Base-by-base conservation (phyloP, 2,797 vertebrate genomes). In the Crax fasciolata region DNA sequence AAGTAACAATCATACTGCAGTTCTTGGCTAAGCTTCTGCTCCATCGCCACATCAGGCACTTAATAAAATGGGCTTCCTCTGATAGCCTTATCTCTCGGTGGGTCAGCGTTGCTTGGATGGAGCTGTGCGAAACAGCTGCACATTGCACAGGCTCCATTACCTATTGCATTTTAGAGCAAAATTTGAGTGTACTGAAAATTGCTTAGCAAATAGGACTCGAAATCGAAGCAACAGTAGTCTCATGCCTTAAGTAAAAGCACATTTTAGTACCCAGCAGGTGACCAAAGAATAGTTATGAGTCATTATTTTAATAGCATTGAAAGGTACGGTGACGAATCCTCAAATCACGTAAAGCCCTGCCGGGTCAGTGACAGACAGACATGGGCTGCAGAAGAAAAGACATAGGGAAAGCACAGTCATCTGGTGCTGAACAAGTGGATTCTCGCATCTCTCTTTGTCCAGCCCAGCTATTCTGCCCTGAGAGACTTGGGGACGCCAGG, bases 181-280 rank as follows among this genome's bases (percentile, higher is more conserved):
- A 73, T 73, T 70, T 59, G 30, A 84, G 76, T 16, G 44, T 59
- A 55, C 55, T 76, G 68, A 75, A 86, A 92, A 84, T 5, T 46
- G 15, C 63, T 74, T 41, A 68, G 86, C 46, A 92, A 89, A 81
- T 38, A 87, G n/a, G 43, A 85, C 70, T 61, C 52, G 66, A 85
- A 94, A 91, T 89, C 67, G 83, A 92, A 79, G 54, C 62, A 46
- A 89, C 46, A 68, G 70, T 54, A 85, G 49, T n/a, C 74, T 88
- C 44, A 58, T 41, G 13, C 38, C 18, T 17, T 38, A 44, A 11
- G 1, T 39, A 80, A 78, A 55, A 82, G 35, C 19, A 58, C 3
- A 9, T 87, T 93, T 84, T 49, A 62, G 39, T 78, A 75, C 7
- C 8, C 82, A 89, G 41, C 68, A 87, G 46, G 24, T 63, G 11